These are phyloP conservation scores for Enteromius thamalakanensis DNA, from an alignment of 2,797 vertebrate species.

Conservation along the genomic window DNA sequence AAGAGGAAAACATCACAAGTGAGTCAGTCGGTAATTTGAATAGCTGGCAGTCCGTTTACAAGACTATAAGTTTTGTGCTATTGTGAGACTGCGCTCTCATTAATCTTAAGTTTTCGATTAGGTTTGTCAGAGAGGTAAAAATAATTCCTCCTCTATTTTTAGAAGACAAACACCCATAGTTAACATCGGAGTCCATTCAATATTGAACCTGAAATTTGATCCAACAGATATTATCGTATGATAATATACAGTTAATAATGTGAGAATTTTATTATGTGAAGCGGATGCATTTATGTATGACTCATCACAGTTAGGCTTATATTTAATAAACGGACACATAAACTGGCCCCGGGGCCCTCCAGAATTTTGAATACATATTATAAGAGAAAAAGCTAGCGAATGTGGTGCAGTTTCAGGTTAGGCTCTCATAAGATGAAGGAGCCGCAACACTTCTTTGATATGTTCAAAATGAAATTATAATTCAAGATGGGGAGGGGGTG, in stretches of 20 bases:
- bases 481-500: conserved; percentile 60
- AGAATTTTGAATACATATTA: conserved; percentile 36
- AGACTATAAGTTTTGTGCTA: conserved; percentile 11
- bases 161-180: conserved; percentile 14
- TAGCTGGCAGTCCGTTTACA: conserved; percentile 13
- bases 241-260: conserved; percentile 48
- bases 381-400: conserved; percentile 27
- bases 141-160: conserved; percentile 28
- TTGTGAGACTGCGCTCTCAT: conserved; percentile 12
- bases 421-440: conserved; percentile 65
- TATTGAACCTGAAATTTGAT: conserved; percentile 37
- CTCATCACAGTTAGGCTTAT: conserved; percentile 39
- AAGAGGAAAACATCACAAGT: conserved; percentile 58
- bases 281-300: conserved; percentile 47
- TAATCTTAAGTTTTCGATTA: conserved; percentile 32
- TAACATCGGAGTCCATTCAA: conserved; percentile 19
- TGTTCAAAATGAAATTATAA: conserved; percentile 79
- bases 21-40: conserved; percentile 54
- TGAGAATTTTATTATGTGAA: conserved; percentile 45
- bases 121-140: conserved; percentile 20
- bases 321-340: conserved; percentile 43
- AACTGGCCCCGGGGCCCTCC: conserved; percentile 31
- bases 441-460: conserved; percentile 75
- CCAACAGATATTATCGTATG: conserved; percentile 26
- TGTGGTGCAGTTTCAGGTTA: conserved; percentile 23